Evolutionary conservation across 2,888 invertebrate species (phyloP).

Genomic region (Alitta virens): DNA sequence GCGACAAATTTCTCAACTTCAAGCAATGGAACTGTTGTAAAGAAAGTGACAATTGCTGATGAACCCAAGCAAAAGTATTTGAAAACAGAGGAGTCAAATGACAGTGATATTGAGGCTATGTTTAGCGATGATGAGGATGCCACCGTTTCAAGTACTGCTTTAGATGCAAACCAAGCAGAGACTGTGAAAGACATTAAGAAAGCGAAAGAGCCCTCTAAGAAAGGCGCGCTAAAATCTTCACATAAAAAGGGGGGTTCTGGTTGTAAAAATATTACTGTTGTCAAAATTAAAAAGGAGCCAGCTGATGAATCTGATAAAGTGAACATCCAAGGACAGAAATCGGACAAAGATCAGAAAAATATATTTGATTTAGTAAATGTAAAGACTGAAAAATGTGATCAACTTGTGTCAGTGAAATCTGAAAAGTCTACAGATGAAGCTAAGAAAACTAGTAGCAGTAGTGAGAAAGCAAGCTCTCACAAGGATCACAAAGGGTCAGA

Average conservation of each 20-base stretch:
- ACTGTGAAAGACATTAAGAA: not conserved
- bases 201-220: not conserved
- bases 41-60: not conserved
- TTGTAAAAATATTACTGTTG: too few relatives aligned
- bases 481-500: not conserved
- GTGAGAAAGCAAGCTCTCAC: not conserved
- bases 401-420: not conserved
- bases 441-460: not conserved
- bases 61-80: not conserved
- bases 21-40: not conserved
- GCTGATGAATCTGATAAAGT: not conserved
- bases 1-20: slow-evolving; percentile 19
- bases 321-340: not conserved
- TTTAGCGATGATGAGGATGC: slow-evolving; percentile 22
- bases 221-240: not conserved
- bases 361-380: not conserved
- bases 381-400: too few relatives aligned
- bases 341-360: not conserved
- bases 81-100: not conserved
- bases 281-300: not conserved
- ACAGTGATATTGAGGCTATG: slow-evolving; percentile 5
- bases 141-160: not conserved
- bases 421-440: not conserved
- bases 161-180: not conserved
- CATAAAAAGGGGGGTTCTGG: too few relatives aligned